Evolutionary conservation across 2,797 vertebrate genomes (phyloP).

Genomic region (Luscinia megarhynchos): DNA sequence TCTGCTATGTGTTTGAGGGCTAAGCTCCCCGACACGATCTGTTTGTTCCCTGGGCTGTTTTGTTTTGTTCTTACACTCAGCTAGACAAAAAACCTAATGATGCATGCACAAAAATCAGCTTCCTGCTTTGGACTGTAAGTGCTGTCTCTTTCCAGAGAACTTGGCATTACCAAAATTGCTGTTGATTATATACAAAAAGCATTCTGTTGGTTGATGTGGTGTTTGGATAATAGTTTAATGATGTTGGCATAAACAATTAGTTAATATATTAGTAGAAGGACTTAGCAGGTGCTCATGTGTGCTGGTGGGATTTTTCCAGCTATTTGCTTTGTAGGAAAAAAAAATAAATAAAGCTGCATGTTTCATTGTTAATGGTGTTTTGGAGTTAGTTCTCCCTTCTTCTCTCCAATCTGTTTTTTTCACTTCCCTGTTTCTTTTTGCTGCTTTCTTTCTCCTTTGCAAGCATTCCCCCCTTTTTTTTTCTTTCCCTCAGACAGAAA

Average conservation of each 20-base stretch:
- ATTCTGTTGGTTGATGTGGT: neutral
- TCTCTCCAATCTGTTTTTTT: neutral
- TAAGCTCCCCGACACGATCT: neutral
- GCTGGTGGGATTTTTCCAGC: neutral
- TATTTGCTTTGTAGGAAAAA: neutral
- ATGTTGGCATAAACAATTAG: constrained; percentile 29
- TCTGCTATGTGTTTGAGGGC: neutral
- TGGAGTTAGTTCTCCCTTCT: constrained; percentile 1
- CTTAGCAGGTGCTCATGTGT: neutral
- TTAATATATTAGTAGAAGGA: constrained; percentile 24
- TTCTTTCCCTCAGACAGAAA: constrained; percentile 66
- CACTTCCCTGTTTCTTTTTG: neutral
- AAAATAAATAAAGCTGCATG: neutral
- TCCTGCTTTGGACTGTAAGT: neutral
- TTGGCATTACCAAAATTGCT: constrained; percentile 5
- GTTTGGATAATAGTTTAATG: constrained; percentile 21
- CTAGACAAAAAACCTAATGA: neutral
- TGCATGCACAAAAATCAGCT: neutral
- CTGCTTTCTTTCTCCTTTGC: neutral
- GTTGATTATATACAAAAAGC: constrained; percentile 17
- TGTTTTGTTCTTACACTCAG: neutral
- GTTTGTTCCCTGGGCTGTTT: neutral
- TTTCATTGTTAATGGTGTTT: neutral
- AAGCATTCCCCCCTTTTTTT: neutral
- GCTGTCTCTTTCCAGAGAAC: constrained; percentile 25